phyloP scores from a whole-genome alignment of 1,140 invertebrate genomes.

The Leguminivora glycinivorella region DNA sequence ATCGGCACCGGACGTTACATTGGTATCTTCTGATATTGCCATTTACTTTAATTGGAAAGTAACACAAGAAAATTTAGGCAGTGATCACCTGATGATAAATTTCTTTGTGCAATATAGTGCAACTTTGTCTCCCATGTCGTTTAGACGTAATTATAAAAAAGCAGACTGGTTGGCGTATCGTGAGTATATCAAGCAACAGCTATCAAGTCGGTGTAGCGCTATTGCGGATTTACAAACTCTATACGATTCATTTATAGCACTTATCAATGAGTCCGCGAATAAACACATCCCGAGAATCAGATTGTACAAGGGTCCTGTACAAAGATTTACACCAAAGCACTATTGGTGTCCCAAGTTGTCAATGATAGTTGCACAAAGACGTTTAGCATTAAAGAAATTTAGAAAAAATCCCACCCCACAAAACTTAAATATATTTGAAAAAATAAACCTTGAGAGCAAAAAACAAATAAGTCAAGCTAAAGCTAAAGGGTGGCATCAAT shows the following conservation, averaged over 20 bases:
- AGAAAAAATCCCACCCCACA: conserved; percentile 45
- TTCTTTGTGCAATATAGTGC: no score
- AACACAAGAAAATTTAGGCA: no score
- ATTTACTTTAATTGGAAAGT: no score
- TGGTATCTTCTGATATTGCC: conserved; percentile 36
- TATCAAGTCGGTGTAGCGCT: no score
- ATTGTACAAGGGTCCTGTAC: conserved; percentile 29
- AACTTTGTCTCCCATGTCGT: no score
- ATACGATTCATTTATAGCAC: no score
- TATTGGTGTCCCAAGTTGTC: conserved; percentile 45
- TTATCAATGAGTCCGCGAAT: conserved; percentile 34
- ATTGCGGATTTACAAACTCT: no score
- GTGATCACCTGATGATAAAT: no score
- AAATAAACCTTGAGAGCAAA: conserved; percentile 33
- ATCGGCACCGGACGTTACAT: conserved; percentile 36
- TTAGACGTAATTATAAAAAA: no score
- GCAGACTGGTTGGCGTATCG: no score
- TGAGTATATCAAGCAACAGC: no score
- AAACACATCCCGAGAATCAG: conserved; percentile 37
- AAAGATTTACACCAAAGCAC: conserved; percentile 41
- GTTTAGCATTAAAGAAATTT: conserved; percentile 43
- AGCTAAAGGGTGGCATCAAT: conserved; percentile 32
- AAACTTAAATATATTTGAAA: conserved; percentile 39
- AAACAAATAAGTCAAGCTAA: conserved; percentile 36
- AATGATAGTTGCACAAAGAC: conserved; percentile 37